A percentile compares a stretch with the other conserved stretches of the same genome.
Evolutionary conservation across 2,113 vertebrate species (phyloP).

Genomic region (Zapus hudsonius): DNA sequence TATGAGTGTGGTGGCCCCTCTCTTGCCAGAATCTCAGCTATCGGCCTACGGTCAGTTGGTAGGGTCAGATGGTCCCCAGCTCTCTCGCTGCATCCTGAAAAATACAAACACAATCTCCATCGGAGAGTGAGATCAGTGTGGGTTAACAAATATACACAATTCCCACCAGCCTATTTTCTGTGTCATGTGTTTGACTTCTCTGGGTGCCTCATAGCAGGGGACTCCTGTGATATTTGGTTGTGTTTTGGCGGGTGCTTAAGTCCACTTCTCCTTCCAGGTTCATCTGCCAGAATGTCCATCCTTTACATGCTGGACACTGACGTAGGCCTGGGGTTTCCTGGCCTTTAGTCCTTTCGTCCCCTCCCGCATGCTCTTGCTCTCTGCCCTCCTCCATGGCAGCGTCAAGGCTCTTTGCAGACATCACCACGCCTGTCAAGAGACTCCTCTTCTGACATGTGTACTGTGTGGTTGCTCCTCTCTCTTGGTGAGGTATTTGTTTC

Average conservation of each 20-base stretch:
- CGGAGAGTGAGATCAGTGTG: too few relatives aligned
- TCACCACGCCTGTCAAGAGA: not conserved
- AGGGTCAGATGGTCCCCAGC: too few relatives aligned
- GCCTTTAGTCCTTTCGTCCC: too few relatives aligned
- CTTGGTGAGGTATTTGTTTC: not conserved
- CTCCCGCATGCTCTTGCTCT: not conserved
- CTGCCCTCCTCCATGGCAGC: not conserved
- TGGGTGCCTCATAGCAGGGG: not conserved
- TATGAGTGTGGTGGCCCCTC: too few relatives aligned
- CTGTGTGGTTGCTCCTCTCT: not conserved
- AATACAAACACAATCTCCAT: too few relatives aligned
- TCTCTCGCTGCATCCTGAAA: too few relatives aligned
- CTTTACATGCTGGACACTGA: fast-evolving
- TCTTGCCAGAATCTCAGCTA: too few relatives aligned
- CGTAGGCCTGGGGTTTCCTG: not conserved
- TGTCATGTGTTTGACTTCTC: not conserved
- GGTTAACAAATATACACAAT: too few relatives aligned
- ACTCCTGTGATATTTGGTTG: not conserved
- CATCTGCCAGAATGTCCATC: not conserved
- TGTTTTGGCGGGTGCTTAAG: not conserved
- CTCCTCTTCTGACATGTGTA: not conserved
- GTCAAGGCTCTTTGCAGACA: not conserved
- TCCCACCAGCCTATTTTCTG: not conserved
- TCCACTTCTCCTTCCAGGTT: not conserved
- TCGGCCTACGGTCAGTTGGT: too few relatives aligned